These are phyloP conservation scores for Anoplophora glabripennis DNA, from an alignment of 1,140 invertebrate species.

Conservation along the genomic window DNA sequence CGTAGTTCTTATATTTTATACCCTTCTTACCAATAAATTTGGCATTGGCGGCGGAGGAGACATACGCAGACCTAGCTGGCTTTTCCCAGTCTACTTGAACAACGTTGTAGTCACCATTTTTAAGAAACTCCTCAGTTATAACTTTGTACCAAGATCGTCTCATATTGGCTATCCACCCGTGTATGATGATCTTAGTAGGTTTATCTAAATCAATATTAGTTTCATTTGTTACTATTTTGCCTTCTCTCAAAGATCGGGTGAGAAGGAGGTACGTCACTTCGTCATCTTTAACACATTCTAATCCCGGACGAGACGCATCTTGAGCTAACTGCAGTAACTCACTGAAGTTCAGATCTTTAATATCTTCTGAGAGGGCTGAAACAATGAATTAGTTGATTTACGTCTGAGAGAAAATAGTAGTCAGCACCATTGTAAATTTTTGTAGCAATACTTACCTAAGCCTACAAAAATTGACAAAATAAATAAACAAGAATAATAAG, in stretches of 20 bases:
- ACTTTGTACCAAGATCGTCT: constrained; percentile 22
- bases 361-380: constrained; percentile 8
- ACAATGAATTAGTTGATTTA: background rate
- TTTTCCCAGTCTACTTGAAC: constrained; percentile 57
- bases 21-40: constrained; percentile 24
- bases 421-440: too few relatives aligned
- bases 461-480: too few relatives aligned
- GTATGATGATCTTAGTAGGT: constrained; percentile 21
- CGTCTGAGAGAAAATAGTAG: too few relatives aligned
- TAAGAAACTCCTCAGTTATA: constrained; percentile 49
- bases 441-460: too few relatives aligned
- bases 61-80: constrained; percentile 22
- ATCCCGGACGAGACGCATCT: constrained; percentile 4
- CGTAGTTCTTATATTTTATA: too few relatives aligned
- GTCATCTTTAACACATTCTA: background rate
- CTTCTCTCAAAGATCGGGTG: background rate
- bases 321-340: constrained; percentile 16
- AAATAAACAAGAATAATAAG: too few relatives aligned
- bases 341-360: constrained; percentile 15
- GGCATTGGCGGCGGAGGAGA: constrained; percentile 18
- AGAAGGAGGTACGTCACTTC: constrained; percentile 14
- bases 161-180: constrained; percentile 21
- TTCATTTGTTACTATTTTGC: background rate
- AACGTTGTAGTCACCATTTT: constrained; percentile 58
- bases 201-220: constrained; percentile 8